A percentile compares a stretch with the other conserved stretches of the same genome.
Evolutionary conservation across 2,113 vertebrate species (phyloP).

Genomic region (Paraplagusia blochii): DNA sequence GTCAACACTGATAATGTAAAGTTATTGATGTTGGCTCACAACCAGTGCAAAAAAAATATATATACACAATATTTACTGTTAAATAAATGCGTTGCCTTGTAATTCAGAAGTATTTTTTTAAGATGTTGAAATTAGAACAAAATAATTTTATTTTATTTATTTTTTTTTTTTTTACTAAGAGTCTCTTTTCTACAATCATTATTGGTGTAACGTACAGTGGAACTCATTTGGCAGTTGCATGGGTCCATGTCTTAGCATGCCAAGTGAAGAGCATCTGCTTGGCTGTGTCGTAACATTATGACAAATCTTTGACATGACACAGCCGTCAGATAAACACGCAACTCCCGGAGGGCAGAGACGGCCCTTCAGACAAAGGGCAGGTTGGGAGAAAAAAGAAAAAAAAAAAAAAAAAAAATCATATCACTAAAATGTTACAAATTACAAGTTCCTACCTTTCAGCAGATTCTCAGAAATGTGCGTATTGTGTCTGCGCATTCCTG

Average conservation of each 20-base stretch:
- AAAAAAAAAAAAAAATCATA: constrained; percentile 70
- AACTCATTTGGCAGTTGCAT: constrained; percentile 38
- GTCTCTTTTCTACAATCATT: too few species aligned
- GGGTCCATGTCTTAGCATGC: constrained; percentile 63
- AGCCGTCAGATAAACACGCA: constrained; percentile 67
- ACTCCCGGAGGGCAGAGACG: constrained; percentile 64
- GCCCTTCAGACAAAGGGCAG: constrained; percentile 69
- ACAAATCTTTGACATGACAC: constrained; percentile 76
- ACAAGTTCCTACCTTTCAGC: constrained; percentile 65
- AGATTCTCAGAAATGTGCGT: constrained; percentile 66
- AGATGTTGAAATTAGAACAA: too few species aligned
- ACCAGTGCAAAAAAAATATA: too few species aligned
- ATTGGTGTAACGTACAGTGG: constrained; percentile 17
- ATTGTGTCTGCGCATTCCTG: constrained; percentile 79
- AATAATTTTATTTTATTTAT: too few species aligned
- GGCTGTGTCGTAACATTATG: constrained; percentile 62
- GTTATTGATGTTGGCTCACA: too few species aligned
- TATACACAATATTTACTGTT: too few species aligned
- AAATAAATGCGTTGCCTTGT: too few species aligned
- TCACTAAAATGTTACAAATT: constrained; percentile 79
- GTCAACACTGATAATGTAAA: too few species aligned
- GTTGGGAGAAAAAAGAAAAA: constrained; percentile 68
- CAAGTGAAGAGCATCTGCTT: constrained; percentile 51
- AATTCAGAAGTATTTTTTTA: too few species aligned
- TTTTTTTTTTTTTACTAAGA: too few species aligned